A percentile compares a stretch with the other conserved stretches of the same genome.
phyloP scores from a whole-genome alignment of 2,113 vertebrate genomes.

The Aythya baeri region DNA sequence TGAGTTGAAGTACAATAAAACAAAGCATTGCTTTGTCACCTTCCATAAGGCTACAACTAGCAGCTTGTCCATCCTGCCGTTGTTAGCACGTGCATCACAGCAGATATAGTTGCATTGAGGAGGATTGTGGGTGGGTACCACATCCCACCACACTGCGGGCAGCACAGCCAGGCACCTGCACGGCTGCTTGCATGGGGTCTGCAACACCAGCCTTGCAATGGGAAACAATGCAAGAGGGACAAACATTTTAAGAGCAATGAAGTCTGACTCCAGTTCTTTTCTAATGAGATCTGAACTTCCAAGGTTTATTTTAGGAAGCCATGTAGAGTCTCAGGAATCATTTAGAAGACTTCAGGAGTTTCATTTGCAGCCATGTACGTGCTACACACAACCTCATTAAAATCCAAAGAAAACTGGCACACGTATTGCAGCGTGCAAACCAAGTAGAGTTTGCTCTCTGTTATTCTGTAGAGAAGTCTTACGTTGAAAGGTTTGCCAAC shows the following conservation, averaged over 20 bases:
- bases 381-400: fast-evolving
- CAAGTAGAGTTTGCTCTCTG: background rate
- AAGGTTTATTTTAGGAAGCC: background rate
- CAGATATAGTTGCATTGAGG: background rate
- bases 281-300: background rate
- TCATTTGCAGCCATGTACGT: background rate
- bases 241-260: background rate
- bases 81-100: fast-evolving
- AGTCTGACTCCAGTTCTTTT: background rate
- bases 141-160: fast-evolving
- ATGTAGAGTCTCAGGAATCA: background rate
- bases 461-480: background rate
- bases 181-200: fast-evolving
- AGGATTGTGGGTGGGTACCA: background rate
- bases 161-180: fast-evolving
- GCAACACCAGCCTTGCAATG: background rate
- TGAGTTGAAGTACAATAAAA: background rate
- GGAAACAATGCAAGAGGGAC: background rate
- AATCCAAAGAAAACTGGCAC: background rate
- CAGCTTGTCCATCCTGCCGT: background rate
- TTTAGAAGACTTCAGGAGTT: background rate
- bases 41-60: background rate
- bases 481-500: background rate
- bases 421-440: fast-evolving
- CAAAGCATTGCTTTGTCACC: background rate